Conservation (phyloP, 2,113 vertebrate genomes). For the Varanus komodoensis region DNA sequence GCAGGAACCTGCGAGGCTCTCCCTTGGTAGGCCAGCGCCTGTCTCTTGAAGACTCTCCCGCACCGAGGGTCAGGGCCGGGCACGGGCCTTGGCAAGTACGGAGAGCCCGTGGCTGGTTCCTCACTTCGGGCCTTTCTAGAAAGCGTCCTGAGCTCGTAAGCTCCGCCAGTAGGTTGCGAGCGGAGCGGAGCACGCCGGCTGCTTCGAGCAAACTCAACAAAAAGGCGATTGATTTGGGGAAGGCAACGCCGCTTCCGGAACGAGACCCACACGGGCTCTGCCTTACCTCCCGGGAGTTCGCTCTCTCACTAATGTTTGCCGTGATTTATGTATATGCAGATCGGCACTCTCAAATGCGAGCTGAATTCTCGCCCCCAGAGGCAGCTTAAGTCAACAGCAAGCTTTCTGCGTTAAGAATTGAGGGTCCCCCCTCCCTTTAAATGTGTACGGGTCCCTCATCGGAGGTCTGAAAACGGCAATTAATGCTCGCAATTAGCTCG, state of each 20-base stretch:
- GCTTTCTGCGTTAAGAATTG: constrained; percentile 11
- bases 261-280: not conserved
- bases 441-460: not conserved
- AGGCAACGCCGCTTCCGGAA: not conserved
- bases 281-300: not conserved
- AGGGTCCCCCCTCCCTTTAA: not conserved
- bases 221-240: not conserved
- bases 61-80: not conserved
- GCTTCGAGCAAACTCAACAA: not conserved
- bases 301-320: not conserved
- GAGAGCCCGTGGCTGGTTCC: not conserved
- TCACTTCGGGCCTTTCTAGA: not conserved
- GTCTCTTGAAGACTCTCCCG: too few relatives aligned
- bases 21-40: not conserved
- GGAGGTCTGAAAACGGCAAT: constrained; percentile 26
- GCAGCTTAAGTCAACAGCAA: constrained; percentile 10
- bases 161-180: not conserved
- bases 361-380: not conserved
- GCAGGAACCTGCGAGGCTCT: not conserved
- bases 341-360: not conserved
- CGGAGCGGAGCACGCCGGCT: not conserved
- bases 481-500: constrained; percentile 42
- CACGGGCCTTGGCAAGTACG: not conserved
- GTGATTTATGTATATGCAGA: constrained; percentile 22
- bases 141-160: too few relatives aligned